Conservation (phyloP, 2,113 vertebrate genomes). For the Hemicordylus capensis region DNA sequence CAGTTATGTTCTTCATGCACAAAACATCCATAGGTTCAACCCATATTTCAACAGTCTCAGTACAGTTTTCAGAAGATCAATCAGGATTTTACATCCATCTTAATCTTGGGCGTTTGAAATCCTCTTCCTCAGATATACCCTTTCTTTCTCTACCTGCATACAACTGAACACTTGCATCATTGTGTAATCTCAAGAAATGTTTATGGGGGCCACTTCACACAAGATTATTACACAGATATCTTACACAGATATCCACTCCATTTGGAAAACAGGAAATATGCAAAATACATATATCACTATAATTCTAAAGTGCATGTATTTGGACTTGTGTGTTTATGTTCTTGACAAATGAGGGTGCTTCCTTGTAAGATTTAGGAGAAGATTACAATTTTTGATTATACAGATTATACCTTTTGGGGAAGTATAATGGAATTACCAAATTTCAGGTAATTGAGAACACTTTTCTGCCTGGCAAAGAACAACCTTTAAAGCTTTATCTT, state of each 20-base stretch:
- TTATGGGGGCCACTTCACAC: neutral
- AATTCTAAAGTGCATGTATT: neutral
- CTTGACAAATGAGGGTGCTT: neutral
- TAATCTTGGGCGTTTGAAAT: neutral
- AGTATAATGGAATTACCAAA: too few relatives aligned
- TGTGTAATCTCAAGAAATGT: slow-evolving; percentile 8
- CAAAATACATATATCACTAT: neutral
- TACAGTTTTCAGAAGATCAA: neutral
- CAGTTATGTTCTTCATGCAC: neutral
- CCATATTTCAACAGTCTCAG: neutral
- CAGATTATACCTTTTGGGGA: neutral
- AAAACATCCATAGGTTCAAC: neutral
- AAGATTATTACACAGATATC: neutral
- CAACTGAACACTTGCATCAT: slow-evolving; percentile 12
- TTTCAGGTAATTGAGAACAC: neutral
- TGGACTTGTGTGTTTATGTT: neutral
- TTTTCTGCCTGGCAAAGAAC: neutral
- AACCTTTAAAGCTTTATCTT: neutral
- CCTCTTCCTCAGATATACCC: neutral
- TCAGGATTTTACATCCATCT: neutral
- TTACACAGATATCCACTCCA: neutral
- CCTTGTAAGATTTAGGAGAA: neutral
- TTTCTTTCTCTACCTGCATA: slow-evolving; percentile 25
- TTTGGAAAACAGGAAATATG: neutral
- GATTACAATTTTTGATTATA: too few relatives aligned